These are phyloP conservation scores for Tridacna crocea DNA, from an alignment of 2,888 invertebrate species.

Conservation along the genomic window DNA sequence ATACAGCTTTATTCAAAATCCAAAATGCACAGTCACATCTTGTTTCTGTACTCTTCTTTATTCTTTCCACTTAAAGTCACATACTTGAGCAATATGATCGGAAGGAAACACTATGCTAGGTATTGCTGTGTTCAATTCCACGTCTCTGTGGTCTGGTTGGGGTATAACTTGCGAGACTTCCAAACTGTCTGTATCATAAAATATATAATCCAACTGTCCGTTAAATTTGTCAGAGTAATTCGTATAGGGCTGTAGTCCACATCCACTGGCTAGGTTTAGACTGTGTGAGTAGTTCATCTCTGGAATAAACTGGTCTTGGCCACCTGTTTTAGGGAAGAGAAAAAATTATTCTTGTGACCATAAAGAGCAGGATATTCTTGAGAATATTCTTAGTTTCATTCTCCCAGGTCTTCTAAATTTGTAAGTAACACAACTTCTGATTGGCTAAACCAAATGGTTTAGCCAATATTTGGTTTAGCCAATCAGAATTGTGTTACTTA, in stretches of 20 bases:
- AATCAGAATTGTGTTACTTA: too few species aligned
- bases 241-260: constrained; percentile 92
- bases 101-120: constrained; percentile 96
- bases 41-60: background rate
- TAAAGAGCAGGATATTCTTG: too few species aligned
- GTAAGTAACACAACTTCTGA: too few species aligned
- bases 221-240: constrained; percentile 93
- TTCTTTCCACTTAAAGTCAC: constrained; percentile 78
- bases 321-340: constrained; percentile 37
- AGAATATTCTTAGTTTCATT: too few species aligned
- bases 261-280: constrained; percentile 90
- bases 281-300: constrained; percentile 86
- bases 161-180: constrained; percentile 89
- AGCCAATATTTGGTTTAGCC: too few species aligned
- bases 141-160: constrained; percentile 91
- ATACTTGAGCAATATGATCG: constrained; percentile 94
- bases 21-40: too few species aligned
- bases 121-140: constrained; percentile 90
- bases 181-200: constrained; percentile 87
- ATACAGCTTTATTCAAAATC: too few species aligned
- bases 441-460: too few species aligned
- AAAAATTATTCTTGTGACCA: background rate
- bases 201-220: constrained; percentile 96
- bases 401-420: too few species aligned
- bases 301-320: constrained; percentile 41